Percentiles rank a stretch among this genome's conserved stretches.
These are phyloP conservation scores for Dryoscopus gambensis DNA, from an alignment of 2,113 vertebrate genomes.

Conservation along the genomic window DNA sequence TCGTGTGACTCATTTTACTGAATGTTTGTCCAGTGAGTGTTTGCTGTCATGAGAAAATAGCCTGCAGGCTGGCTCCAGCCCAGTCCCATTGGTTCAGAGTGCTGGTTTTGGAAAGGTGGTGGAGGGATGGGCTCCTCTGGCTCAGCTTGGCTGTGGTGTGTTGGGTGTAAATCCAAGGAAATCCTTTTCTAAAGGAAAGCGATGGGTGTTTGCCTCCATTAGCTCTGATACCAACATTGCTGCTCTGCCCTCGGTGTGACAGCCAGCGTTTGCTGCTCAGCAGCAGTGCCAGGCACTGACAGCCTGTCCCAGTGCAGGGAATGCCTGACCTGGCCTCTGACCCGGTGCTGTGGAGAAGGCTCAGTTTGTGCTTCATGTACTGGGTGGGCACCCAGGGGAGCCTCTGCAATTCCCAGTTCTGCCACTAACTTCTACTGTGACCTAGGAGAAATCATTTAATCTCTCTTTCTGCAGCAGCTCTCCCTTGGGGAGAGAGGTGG, in stretches of 20 bases:
- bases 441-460: not conserved
- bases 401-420: not conserved
- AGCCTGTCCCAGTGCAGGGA: not conserved
- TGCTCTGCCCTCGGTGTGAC: not conserved
- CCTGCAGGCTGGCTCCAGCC: not conserved
- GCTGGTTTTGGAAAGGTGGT: not conserved
- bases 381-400: not conserved
- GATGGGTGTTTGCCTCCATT: not conserved
- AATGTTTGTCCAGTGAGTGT: not conserved
- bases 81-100: accelerated
- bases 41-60: not conserved
- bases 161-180: not conserved
- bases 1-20: not conserved
- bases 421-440: not conserved
- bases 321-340: not conserved
- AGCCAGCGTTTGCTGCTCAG: not conserved
- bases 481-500: not conserved
- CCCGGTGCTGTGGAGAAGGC: not conserved
- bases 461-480: not conserved
- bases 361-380: not conserved
- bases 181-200: accelerated
- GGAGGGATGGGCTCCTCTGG: not conserved
- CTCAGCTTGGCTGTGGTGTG: not conserved
- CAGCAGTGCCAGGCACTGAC: not conserved
- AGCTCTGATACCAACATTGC: not conserved